These are phyloP conservation scores for Odontesthes bonariensis DNA, from an alignment of 2,113 vertebrate genomes.

Conservation along the genomic window DNA sequence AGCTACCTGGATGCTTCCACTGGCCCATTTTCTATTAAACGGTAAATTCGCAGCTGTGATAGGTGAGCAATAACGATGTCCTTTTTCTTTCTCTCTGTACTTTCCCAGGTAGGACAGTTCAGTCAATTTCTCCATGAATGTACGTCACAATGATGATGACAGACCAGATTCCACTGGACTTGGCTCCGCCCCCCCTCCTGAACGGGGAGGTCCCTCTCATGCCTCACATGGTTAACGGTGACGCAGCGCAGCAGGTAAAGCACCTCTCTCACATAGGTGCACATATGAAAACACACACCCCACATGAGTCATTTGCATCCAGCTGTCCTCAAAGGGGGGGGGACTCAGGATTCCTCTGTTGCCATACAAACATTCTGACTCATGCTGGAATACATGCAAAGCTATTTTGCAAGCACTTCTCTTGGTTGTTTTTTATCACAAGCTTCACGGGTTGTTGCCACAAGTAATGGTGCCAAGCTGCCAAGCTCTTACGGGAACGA, in stretches of 20 bases:
- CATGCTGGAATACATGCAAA: constrained; percentile 10
- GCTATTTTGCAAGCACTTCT: neutral
- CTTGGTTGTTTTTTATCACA: constrained; percentile 41
- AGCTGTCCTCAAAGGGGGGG: neutral
- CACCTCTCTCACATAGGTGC: neutral
- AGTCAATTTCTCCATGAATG: constrained; percentile 99
- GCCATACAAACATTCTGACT: neutral
- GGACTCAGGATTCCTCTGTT: constrained; percentile 15
- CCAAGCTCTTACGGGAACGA: constrained; percentile 8
- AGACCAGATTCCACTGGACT: constrained; percentile 98
- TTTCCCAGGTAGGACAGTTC: constrained; percentile 89
- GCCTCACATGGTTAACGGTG: constrained; percentile 95
- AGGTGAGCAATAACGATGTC: neutral
- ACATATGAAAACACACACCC: neutral
- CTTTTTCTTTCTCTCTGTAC: constrained; percentile 43
- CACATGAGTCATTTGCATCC: neutral
- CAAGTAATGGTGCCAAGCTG: constrained; percentile 43
- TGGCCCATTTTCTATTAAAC: no score
- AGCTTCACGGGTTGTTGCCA: constrained; percentile 5
- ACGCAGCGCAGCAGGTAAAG: constrained; percentile 95
- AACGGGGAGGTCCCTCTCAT: constrained; percentile 96
- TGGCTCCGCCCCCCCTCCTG: constrained; percentile 93
- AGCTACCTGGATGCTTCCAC: no score
- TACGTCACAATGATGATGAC: constrained; percentile 99
- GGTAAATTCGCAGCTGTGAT: no score